Base-by-base conservation (phyloP, 1,140 invertebrate genomes). In the Oryzaephilus surinamensis region DNA sequence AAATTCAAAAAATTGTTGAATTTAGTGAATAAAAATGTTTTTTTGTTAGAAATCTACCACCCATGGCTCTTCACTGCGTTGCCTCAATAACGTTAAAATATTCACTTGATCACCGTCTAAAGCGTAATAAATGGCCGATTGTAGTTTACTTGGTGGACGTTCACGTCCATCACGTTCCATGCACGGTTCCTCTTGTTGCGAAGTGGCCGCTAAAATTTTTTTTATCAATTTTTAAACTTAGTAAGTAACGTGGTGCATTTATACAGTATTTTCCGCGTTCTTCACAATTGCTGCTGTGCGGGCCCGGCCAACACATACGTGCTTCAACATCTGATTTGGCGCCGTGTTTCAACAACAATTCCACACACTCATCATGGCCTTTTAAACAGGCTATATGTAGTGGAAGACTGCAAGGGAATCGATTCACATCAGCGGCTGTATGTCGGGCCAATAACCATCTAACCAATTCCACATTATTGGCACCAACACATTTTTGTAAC, bases 371-470 rank as follows among this genome's bases (percentile, higher is more conserved):
- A 51, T 71, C 65, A 48, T 72, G 67, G n/a, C 79, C 79, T 57
- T 77, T 77, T 2, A 79, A 58, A 38, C 79, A 81, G 14, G 79
- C 79, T 31, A 83, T 81, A 53, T 83, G 79, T 15, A 83, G 58
- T 11, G 79, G 79, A 14, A 82, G 60, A 42, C 78, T 81, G 51
- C 79, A 83, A 20, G 77, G 72, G 37, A 77, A 76, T 4, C 79
- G 58, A 59, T 81, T 83, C 0, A 81, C 67, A 60, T 83, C 79
- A 11, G 73, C 64, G 7, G 75, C 64, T 24, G 66, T 69, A 52
- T 77, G 71, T 44, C 77, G 60, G 32, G 70, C 66, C 18, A 79
- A 50, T 4, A 80, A 64, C 77, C 77, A 80, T 46, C 73, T 61
- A 6, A 79, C 76, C 54, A 83, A 63, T 43, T 81, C 79, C 15